Evolutionary conservation across 2,888 invertebrate species (phyloP).

Genomic region (Heliconius cydno): DNA sequence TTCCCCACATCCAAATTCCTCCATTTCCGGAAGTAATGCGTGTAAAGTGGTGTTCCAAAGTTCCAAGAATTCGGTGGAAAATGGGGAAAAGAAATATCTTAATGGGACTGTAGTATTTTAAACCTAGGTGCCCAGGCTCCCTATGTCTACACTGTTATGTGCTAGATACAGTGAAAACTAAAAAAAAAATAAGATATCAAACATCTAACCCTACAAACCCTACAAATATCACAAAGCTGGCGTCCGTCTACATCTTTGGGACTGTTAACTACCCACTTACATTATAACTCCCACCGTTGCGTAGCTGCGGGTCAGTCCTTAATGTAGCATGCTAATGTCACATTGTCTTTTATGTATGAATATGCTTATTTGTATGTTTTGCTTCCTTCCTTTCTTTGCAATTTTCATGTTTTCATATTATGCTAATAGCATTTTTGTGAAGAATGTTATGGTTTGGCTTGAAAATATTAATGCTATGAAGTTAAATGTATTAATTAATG

Average conservation of each 20-base stretch:
- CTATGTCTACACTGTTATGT: too few relatives aligned
- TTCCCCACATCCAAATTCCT: too few relatives aligned
- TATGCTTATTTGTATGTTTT: neutral
- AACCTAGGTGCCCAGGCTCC: too few relatives aligned
- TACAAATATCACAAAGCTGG: conserved; percentile 30
- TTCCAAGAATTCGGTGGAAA: too few relatives aligned
- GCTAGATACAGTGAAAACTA: too few relatives aligned
- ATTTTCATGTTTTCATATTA: conserved; percentile 1
- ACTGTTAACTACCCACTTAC: conserved; percentile 49
- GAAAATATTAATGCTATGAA: neutral
- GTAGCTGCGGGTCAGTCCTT: conserved; percentile 25
- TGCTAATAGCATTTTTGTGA: conserved; percentile 2
- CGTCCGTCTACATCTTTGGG: conserved; percentile 43
- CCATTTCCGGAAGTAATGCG: too few relatives aligned
- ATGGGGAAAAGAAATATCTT: too few relatives aligned
- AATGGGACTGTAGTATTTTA: too few relatives aligned
- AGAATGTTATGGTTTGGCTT: conserved; percentile 2
- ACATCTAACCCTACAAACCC: too few relatives aligned
- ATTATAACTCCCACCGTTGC: conserved; percentile 51
- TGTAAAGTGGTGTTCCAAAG: too few relatives aligned
- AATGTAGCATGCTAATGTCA: conserved; percentile 30
- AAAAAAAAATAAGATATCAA: too few relatives aligned
- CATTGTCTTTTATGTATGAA: conserved; percentile 14
- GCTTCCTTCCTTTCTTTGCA: neutral
- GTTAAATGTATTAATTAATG: neutral